These are phyloP conservation scores for Elysia crispata DNA, from an alignment of 2,888 invertebrate species.

Conservation along the genomic window DNA sequence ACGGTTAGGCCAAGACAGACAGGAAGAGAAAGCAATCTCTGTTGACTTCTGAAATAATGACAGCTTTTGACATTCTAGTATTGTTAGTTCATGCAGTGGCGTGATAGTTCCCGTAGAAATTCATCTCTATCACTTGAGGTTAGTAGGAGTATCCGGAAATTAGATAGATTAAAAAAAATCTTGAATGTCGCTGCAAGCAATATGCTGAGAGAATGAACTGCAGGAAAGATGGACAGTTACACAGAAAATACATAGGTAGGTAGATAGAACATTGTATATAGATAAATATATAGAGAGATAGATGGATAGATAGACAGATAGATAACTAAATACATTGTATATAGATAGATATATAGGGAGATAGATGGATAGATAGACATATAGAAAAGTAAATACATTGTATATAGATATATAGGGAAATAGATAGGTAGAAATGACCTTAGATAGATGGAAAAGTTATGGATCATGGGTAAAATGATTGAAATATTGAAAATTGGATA, in stretches of 20 bases:
- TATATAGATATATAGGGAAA: not conserved
- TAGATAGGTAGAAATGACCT: slow-evolving; percentile 6
- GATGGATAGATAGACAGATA: slow-evolving; percentile 21
- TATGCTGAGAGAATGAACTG: not conserved
- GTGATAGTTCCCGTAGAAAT: no score
- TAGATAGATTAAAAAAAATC: no score
- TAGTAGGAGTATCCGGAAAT: no score
- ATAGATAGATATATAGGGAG: not conserved
- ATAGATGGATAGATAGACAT: slow-evolving; percentile 4
- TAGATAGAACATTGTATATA: not conserved
- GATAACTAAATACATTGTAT: not conserved
- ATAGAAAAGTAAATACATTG: not conserved
- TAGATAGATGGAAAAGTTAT: not conserved
- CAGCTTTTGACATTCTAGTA: no score
- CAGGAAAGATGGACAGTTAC: slow-evolving; percentile 5
- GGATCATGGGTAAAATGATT: no score
- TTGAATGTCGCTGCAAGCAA: not conserved
- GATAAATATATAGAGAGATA: not conserved
- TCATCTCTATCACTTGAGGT: no score
- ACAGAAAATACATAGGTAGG: not conserved
- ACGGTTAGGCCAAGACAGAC: no score
- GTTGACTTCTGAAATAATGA: no score
- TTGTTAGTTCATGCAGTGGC: no score
- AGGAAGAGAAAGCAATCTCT: no score
- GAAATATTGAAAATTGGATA: no score